Evolutionary conservation across 2,113 vertebrate genomes (phyloP).

Genomic region (Hydrolagus affinis): DNA sequence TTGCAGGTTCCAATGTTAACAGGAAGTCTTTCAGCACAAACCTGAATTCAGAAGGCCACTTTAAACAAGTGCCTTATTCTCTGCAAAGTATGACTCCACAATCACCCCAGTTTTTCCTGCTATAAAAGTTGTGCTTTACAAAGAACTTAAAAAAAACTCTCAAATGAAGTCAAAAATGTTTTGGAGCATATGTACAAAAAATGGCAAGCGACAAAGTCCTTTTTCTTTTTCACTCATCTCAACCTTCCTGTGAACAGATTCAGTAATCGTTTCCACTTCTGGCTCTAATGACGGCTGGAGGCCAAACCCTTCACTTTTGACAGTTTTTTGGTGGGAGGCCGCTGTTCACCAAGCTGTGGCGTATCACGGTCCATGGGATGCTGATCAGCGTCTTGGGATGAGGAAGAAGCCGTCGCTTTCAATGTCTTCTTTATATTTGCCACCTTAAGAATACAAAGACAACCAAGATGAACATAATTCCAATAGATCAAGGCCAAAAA

Average conservation of each 20-base stretch:
- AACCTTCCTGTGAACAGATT: not conserved
- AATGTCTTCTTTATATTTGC: conserved; percentile 69
- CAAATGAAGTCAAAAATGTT: conserved; percentile 16
- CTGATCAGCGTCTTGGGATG: conserved; percentile 62
- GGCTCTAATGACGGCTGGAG: conserved; percentile 68
- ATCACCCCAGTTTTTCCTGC: not conserved
- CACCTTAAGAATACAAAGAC: conserved; percentile 48
- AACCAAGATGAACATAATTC: not conserved
- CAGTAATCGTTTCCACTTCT: conserved; percentile 40
- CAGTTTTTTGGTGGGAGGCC: conserved; percentile 70
- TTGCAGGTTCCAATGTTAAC: conserved; percentile 5
- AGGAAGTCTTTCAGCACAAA: not conserved
- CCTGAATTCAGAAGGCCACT: conserved; percentile 17
- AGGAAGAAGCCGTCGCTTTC: conserved; percentile 58
- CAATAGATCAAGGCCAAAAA: not conserved
- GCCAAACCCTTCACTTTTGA: conserved; percentile 76
- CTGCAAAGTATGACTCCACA: conserved; percentile 16
- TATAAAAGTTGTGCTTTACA: conserved; percentile 14
- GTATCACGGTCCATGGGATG: conserved; percentile 61
- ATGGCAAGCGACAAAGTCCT: not conserved
- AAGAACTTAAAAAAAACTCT: conserved; percentile 5
- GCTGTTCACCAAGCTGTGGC: conserved; percentile 59
- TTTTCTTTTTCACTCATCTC: conserved; percentile 18
- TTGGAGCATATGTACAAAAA: not conserved
- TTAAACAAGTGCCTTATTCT: conserved; percentile 13